Percentiles rank a stretch among this genome's conserved stretches.
These are phyloP conservation scores for Drosophila navojoa DNA, from an alignment of 1,140 invertebrate species.

Conservation along the genomic window DNA sequence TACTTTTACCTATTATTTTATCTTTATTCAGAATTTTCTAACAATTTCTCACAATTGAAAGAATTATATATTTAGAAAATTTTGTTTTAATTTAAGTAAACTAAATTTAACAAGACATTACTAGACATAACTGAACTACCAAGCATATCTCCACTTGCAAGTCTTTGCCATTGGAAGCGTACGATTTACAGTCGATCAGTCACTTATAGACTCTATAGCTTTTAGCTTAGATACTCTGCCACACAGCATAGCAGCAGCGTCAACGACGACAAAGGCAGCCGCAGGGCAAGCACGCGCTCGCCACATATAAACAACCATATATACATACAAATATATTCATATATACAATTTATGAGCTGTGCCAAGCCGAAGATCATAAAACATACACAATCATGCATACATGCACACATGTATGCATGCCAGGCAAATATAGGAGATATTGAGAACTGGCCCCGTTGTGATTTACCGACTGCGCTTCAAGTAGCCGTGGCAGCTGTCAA, in stretches of 20 bases:
- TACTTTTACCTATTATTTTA: too few relatives aligned
- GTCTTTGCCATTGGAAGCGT: too few relatives aligned
- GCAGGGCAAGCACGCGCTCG: conserved; percentile 65
- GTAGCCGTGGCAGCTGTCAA: conserved; percentile 74
- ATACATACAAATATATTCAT: too few relatives aligned
- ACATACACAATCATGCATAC: neutral
- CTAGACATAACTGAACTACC: too few relatives aligned
- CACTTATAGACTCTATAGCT: neutral
- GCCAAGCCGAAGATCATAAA: conserved; percentile 9
- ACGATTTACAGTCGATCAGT: neutral
- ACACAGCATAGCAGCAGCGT: too few relatives aligned
- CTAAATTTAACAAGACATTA: too few relatives aligned
- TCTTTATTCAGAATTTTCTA: too few relatives aligned
- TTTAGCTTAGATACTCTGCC: neutral
- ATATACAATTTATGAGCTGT: conserved; percentile 60
- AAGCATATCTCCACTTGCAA: too few relatives aligned
- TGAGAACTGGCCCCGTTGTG: conserved; percentile 55
- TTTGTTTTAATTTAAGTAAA: too few relatives aligned
- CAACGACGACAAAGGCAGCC: conserved; percentile 39
- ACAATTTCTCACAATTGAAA: too few relatives aligned
- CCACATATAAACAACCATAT: conserved; percentile 44
- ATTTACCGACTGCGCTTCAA: conserved; percentile 75
- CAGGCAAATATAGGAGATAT: conserved; percentile 2
- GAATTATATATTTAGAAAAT: too few relatives aligned
- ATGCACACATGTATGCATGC: neutral